These are phyloP conservation scores for Melanogrammus aeglefinus DNA, from an alignment of 2,797 vertebrate genomes.

Conservation along the genomic window DNA sequence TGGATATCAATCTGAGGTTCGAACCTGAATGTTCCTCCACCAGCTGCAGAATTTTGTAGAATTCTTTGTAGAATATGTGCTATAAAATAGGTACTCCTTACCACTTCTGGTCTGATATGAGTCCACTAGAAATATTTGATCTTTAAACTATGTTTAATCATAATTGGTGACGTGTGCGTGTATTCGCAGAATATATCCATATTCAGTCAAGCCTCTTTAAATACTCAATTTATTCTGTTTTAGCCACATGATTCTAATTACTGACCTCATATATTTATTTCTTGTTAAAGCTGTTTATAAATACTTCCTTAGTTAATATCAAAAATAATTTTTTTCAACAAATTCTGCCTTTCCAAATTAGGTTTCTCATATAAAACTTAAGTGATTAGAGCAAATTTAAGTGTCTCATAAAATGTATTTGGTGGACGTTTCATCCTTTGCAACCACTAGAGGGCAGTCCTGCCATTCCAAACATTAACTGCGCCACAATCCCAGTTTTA, in stretches of 20 bases:
- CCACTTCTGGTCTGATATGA: neutral
- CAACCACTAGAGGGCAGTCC: conserved; percentile 74
- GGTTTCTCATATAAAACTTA: neutral
- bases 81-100: conserved; percentile 30
- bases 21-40: conserved; percentile 37
- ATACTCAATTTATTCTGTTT: neutral
- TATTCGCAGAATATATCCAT: neutral
- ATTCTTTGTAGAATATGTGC: conserved; percentile 4
- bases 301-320: neutral
- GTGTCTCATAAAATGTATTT: neutral
- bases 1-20: conserved; percentile 38
- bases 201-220: neutral
- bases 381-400: neutral
- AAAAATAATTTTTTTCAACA: neutral
- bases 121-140: conserved; percentile 6
- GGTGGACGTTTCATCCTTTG: conserved; percentile 17
- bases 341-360: neutral
- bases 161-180: neutral
- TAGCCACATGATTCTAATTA: neutral
- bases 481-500: conserved; percentile 6
- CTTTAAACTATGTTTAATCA: too few species aligned
- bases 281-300: neutral
- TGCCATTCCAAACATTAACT: conserved; percentile 44
- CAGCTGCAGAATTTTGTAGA: conserved; percentile 30
- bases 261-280: neutral